A percentile compares a stretch with the other conserved stretches of the same genome.
Conservation (phyloP, 2,888 invertebrate species). For the Sicus ferrugineus region DNA sequence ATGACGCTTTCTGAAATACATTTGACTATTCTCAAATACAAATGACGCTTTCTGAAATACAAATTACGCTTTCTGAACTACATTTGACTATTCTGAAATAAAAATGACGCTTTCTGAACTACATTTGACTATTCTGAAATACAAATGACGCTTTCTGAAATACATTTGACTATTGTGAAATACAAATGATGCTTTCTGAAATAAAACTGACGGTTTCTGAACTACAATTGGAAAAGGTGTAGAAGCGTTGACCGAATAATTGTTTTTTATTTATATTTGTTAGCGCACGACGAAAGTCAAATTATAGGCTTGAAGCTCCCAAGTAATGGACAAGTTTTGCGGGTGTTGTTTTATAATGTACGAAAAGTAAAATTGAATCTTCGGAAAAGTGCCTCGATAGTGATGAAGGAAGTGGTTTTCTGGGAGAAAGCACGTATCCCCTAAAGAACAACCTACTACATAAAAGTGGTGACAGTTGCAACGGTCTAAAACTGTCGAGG, state of each 20-base stretch:
- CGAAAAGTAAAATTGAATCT: conserved; percentile 12
- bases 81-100: too few species aligned
- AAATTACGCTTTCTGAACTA: too few species aligned
- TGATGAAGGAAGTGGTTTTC: conserved; percentile 1
- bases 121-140: too few species aligned
- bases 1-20: too few species aligned
- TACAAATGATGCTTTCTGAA: too few species aligned
- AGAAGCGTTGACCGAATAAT: background rate
- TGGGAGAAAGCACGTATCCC: conserved; percentile 8
- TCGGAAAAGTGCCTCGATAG: background rate
- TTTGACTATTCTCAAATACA: too few species aligned
- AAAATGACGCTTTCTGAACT: too few species aligned
- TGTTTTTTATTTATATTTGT: background rate
- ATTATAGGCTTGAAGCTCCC: background rate
- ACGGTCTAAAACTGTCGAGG: background rate
- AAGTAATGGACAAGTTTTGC: conserved; percentile 7
- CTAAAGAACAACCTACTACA: background rate
- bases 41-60: too few species aligned
- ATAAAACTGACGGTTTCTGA: too few species aligned
- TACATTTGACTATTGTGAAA: too few species aligned
- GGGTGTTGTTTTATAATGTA: background rate
- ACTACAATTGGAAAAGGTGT: too few species aligned
- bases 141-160: too few species aligned
- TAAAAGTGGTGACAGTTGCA: background rate
- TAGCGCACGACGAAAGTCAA: conserved; percentile 8